Evolutionary conservation across 2,888 invertebrate species (phyloP).

Genomic region (Ectropis crepuscularia): DNA sequence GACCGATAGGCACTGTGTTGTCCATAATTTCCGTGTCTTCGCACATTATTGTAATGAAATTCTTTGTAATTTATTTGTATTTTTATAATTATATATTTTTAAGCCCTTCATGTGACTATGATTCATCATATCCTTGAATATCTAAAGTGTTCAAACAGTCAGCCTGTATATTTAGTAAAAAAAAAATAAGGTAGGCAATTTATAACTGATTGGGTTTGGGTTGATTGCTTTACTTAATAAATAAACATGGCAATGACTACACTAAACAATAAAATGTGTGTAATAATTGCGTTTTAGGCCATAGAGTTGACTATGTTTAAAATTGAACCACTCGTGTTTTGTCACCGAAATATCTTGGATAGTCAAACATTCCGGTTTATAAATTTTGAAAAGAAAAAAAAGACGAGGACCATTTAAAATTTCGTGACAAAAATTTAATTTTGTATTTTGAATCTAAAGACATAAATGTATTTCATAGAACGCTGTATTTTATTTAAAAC

Average conservation of each 20-base stretch:
- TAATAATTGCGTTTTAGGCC: neutral
- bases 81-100: too few relatives aligned
- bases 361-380: slow-evolving; percentile 54
- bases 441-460: slow-evolving; percentile 36
- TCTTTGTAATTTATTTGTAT: too few relatives aligned
- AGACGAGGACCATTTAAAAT: slow-evolving; percentile 37
- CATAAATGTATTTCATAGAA: slow-evolving; percentile 51
- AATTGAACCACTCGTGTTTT: slow-evolving; percentile 26
- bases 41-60: too few relatives aligned
- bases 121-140: too few relatives aligned
- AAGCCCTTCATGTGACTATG: too few relatives aligned
- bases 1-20: too few relatives aligned
- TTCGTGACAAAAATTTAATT: slow-evolving; percentile 48
- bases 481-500: slow-evolving; percentile 31
- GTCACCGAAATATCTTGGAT: slow-evolving; percentile 42
- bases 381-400: slow-evolving; percentile 38
- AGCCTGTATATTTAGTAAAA: too few relatives aligned
- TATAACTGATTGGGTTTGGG: too few relatives aligned
- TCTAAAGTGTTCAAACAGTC: too few relatives aligned
- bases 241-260: neutral
- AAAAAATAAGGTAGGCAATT: too few relatives aligned
- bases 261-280: neutral
- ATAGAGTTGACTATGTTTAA: neutral
- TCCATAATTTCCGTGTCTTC: too few relatives aligned
- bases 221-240: too few relatives aligned